phyloP scores from a whole-genome alignment of 1,140 invertebrate genomes.

The Trichonephila clavipes region DNA sequence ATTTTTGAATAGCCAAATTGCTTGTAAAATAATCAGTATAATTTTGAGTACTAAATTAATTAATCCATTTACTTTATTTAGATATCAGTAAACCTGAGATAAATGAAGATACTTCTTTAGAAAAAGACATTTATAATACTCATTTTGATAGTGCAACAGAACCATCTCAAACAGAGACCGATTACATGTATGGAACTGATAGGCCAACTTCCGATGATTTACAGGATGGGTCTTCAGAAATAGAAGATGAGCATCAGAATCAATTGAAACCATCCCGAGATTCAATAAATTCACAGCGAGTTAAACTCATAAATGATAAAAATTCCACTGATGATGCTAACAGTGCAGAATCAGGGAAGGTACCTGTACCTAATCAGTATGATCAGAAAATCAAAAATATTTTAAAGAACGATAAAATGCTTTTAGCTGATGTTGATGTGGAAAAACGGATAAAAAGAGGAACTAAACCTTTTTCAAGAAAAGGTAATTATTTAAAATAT shows the following conservation, averaged over 20 bases:
- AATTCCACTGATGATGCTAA: constrained; percentile 44
- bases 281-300: background rate
- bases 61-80: background rate
- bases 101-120: background rate
- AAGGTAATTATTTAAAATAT: constrained; percentile 37
- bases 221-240: background rate
- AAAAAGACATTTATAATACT: background rate
- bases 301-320: constrained; percentile 40
- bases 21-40: too few relatives aligned
- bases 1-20: too few relatives aligned
- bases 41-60: background rate
- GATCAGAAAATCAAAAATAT: constrained; percentile 65
- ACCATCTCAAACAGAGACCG: background rate
- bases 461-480: constrained; percentile 34
- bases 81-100: background rate
- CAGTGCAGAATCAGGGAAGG: constrained; percentile 10
- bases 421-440: background rate
- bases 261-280: constrained; percentile 56
- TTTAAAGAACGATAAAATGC: constrained; percentile 32
- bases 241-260: constrained; percentile 43
- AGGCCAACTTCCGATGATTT: background rate
- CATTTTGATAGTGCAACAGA: background rate
- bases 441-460: constrained; percentile 44
- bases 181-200: background rate
- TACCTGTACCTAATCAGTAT: constrained; percentile 9